Evolutionary conservation across 2,888 invertebrate species (phyloP).

Genomic region (Matsumyia berberina): DNA sequence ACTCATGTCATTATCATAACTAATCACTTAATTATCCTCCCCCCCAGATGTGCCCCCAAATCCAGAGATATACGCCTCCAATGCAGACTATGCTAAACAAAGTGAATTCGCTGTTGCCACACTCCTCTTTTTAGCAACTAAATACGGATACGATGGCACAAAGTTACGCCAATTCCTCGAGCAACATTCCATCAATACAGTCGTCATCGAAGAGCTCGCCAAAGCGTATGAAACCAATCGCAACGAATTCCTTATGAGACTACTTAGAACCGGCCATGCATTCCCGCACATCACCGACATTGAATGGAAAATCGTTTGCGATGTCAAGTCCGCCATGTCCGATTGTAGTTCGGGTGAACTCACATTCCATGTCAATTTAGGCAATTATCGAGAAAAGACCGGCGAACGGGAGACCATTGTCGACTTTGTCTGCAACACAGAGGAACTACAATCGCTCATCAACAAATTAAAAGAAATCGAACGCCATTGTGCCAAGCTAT

Average conservation of each 20-base stretch:
- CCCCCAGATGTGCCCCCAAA: constrained; percentile 82
- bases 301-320: constrained; percentile 83
- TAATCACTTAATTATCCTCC: background rate
- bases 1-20: constrained; percentile 7
- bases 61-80: constrained; percentile 83
- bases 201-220: constrained; percentile 80
- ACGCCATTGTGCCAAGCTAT: constrained; percentile 82
- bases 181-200: constrained; percentile 77
- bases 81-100: constrained; percentile 82
- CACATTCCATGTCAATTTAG: constrained; percentile 82
- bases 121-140: constrained; percentile 81
- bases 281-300: constrained; percentile 83
- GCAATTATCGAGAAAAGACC: constrained; percentile 81
- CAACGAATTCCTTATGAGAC: constrained; percentile 81
- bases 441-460: constrained; percentile 83
- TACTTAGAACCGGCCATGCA: constrained; percentile 81
- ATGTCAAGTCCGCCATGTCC: constrained; percentile 82
- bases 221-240: constrained; percentile 82
- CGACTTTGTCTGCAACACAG: constrained; percentile 83
- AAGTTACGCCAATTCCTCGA: constrained; percentile 81
- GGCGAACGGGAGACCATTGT: constrained; percentile 81
- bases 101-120: constrained; percentile 83
- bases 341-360: constrained; percentile 81
- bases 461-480: constrained; percentile 84
- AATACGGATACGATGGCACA: constrained; percentile 80